Evolutionary conservation across 2,888 invertebrate species (phyloP).

Genomic region (Leucania comma): DNA sequence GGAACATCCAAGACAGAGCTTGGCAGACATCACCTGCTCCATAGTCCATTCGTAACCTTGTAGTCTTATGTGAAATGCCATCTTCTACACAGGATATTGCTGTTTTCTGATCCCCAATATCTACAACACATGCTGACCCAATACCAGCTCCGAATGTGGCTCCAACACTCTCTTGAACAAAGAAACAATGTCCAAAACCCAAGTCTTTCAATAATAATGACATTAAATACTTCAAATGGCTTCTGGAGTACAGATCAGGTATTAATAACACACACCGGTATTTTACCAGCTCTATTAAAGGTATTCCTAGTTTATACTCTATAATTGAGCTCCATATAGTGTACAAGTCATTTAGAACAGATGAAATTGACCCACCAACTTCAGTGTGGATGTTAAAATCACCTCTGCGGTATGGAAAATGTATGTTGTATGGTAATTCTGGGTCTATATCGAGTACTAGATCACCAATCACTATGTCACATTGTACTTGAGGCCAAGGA

Average conservation of each 20-base stretch:
- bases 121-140: slow-evolving; percentile 97
- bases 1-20: slow-evolving; percentile 96
- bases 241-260: slow-evolving; percentile 97
- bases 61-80: slow-evolving; percentile 97
- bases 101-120: slow-evolving; percentile 98
- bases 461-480: slow-evolving; percentile 94
- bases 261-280: slow-evolving; percentile 97
- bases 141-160: slow-evolving; percentile 89
- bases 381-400: slow-evolving; percentile 96
- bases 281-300: slow-evolving; percentile 92
- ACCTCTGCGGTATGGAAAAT: slow-evolving; percentile 97
- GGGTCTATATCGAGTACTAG: slow-evolving; percentile 93
- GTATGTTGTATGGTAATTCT: slow-evolving; percentile 94
- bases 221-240: slow-evolving; percentile 96
- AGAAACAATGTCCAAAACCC: slow-evolving; percentile 96
- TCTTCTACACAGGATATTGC: slow-evolving; percentile 99
- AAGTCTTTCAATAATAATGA: slow-evolving; percentile 95
- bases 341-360: slow-evolving; percentile 96
- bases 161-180: slow-evolving; percentile 93
- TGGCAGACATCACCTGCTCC: slow-evolving; percentile 98
- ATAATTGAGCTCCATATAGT: slow-evolving; percentile 97
- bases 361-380: slow-evolving; percentile 96
- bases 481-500: slow-evolving; percentile 92
- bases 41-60: slow-evolving; percentile 96
- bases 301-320: slow-evolving; percentile 94